Evolutionary conservation across 2,797 vertebrate genomes (phyloP).

Genomic region (Eptatretus atami): DNA sequence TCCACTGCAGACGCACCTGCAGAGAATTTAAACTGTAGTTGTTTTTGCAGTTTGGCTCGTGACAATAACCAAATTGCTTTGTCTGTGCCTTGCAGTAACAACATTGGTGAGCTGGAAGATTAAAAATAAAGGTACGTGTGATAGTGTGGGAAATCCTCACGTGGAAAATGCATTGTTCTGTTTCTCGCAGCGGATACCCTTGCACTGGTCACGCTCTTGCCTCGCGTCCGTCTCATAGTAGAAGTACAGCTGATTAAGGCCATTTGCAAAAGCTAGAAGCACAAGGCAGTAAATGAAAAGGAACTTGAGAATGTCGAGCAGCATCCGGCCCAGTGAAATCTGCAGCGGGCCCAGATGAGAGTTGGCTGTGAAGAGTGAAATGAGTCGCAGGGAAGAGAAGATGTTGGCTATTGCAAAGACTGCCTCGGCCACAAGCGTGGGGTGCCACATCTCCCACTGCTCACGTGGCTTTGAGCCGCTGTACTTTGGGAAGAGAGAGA

Average conservation of each 20-base stretch:
- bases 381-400: slow-evolving; percentile 77
- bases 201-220: slow-evolving; percentile 78
- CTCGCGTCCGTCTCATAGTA: slow-evolving; percentile 84
- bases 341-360: slow-evolving; percentile 84
- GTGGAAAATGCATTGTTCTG: slow-evolving; percentile 98
- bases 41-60: no score
- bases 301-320: slow-evolving; percentile 97
- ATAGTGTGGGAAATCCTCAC: slow-evolving; percentile 20
- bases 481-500: slow-evolving; percentile 26
- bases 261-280: slow-evolving; percentile 74
- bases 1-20: no score
- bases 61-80: no score
- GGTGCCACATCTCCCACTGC: slow-evolving; percentile 98
- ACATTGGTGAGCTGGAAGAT: no score
- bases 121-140: no score
- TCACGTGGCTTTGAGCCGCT: slow-evolving; percentile 67
- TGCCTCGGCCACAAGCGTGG: slow-evolving; percentile 74
- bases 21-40: no score
- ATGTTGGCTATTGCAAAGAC: slow-evolving; percentile 97
- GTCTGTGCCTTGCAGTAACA: no score
- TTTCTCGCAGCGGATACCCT: slow-evolving; percentile 79
- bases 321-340: slow-evolving; percentile 81
- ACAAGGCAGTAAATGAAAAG: slow-evolving; percentile 97
- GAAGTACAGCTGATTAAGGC: slow-evolving; percentile 93
- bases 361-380: slow-evolving; percentile 90